A percentile compares a stretch with the other conserved stretches of the same genome.
These are phyloP conservation scores for Setophaga kirtlandii DNA, from an alignment of 2,113 vertebrate genomes.

Conservation along the genomic window DNA sequence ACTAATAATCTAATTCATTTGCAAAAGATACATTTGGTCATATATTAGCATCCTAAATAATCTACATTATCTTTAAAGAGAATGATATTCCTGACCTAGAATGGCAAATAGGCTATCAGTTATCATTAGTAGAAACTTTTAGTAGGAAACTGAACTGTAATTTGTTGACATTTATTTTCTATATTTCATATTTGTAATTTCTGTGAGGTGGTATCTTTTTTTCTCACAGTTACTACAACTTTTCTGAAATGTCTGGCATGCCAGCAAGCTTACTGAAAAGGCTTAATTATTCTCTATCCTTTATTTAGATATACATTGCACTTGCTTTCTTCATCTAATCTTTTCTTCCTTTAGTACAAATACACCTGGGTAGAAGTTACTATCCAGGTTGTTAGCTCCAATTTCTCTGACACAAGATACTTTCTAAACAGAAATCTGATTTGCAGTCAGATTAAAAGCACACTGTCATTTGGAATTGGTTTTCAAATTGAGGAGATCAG, in stretches of 20 bases:
- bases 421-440: slow-evolving; percentile 17
- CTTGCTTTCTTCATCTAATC: background rate
- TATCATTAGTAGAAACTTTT: background rate
- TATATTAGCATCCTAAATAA: background rate
- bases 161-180: background rate
- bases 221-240: background rate
- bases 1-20: background rate
- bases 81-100: background rate
- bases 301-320: background rate
- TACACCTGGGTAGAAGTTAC: slow-evolving; percentile 38
- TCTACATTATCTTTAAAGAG: background rate
- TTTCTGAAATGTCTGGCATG: background rate
- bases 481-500: background rate
- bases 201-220: background rate
- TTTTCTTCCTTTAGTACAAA: slow-evolving; percentile 26
- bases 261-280: background rate
- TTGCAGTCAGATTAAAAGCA: slow-evolving; percentile 31
- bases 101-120: background rate
- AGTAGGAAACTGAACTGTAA: background rate
- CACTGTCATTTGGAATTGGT: background rate
- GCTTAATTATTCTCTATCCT: background rate
- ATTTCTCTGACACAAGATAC: background rate
- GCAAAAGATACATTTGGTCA: background rate
- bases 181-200: background rate
- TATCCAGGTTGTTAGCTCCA: slow-evolving; percentile 25